Evolutionary conservation across 2,113 vertebrate genomes (phyloP), one percentile per base, ranked within the genome.

Genomic region (Pseudopipra pipra): DNA sequence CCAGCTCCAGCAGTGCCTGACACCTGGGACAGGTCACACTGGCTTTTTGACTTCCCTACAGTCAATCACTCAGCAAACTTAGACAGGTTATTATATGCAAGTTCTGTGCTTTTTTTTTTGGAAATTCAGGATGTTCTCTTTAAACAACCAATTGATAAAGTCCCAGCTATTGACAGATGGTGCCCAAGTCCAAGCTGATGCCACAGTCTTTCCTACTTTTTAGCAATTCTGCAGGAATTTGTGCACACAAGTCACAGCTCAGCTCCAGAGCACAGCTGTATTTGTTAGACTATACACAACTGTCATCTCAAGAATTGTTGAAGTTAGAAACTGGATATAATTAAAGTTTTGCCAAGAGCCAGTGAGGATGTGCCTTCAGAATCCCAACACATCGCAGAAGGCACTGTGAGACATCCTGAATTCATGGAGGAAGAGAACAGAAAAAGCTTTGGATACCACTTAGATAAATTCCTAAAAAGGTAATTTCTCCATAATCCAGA

Each of bases 261-360:
- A 83, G 63, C 55, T 62, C 55, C 14, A 18, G 1, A 6, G 79
- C 70, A 37, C 2, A 51, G 43, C 0, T 33, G 0, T 0, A 1
- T 24, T 6, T 62, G 65, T 19, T 4, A 9, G 3, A 17, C 7
- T 31, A 1, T 1, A 14, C 65, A 37, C 52, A 30, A 30, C 24
- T 27, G 39, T 2, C 65, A 71, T 8, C 31, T 74, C 62, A 27
- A 55, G 52, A 14, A 21, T 3, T 27, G 58, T 1, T 72, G 30
- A 31, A 33, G 19, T 14, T 3, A 67, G 16, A 33, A 54, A 71
- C 11, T 24, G 21, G 24, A 20, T n/a, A 7, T 85, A 85, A 90
- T 2, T 10, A 37, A 66, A 78, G 22, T 44, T 66, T 24, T 41
- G 37, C 41, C 74, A 56, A 39, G 31, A 68, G 46, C 23, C 71